These are phyloP conservation scores for Zosterops lateralis DNA, from an alignment of 2,113 vertebrate species.

Conservation along the genomic window DNA sequence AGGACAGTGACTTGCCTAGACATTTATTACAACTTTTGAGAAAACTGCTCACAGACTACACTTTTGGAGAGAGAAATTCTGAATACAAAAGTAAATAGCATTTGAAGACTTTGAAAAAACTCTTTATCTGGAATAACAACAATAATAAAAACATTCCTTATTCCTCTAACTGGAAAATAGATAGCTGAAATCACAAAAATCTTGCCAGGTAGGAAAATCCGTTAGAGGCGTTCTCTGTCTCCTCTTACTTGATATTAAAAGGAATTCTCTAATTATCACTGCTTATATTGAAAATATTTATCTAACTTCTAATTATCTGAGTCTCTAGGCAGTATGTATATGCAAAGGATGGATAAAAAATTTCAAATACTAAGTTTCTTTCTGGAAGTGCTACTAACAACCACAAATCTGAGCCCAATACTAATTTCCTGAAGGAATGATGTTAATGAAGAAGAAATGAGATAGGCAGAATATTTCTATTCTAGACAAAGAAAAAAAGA, in stretches of 20 bases:
- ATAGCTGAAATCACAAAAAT: not conserved
- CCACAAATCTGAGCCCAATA: not conserved
- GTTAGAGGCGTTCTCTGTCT: not conserved
- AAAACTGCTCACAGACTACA: not conserved
- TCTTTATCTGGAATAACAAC: not conserved
- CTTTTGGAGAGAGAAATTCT: not conserved
- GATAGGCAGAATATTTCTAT: not conserved
- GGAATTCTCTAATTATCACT: not conserved
- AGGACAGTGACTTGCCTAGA: not conserved
- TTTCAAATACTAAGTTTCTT: not conserved
- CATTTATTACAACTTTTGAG: not conserved
- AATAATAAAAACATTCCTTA: not conserved
- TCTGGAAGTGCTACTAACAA: not conserved
- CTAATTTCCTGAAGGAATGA: not conserved
- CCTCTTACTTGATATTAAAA: not conserved
- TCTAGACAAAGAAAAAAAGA: not conserved
- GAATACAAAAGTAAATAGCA: not conserved
- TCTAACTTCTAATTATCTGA: not conserved
- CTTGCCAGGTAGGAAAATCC: not conserved
- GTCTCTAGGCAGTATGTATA: not conserved
- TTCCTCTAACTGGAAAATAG: not conserved
- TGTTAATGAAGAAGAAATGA: not conserved
- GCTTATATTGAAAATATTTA: slow-evolving; percentile 28
- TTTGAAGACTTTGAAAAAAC: not conserved
- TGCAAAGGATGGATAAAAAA: not conserved